Evolutionary conservation across 2,113 vertebrate genomes (phyloP), one percentile per base, ranked within the genome.

Genomic region (Marcusenius ussheri): DNA sequence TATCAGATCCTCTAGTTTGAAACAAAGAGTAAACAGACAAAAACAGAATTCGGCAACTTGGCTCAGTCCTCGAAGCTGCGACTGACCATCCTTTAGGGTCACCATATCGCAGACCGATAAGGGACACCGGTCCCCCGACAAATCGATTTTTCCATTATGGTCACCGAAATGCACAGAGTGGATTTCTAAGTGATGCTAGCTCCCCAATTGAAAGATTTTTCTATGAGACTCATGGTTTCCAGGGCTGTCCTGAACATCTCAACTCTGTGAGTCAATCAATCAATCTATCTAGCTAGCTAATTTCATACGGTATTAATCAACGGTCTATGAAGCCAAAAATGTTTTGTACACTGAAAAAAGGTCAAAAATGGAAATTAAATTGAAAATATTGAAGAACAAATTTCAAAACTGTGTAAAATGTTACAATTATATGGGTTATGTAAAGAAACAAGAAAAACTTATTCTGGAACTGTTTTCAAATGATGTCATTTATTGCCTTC

Each of bases 31-130:
- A 89, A 31, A 5, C 47, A 53, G 58, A 86, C 31, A 50, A 21
- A 88, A 91, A 88, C 70, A 77, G 56, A 58, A 70, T 4, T 49
- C 77, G 85, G 83, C 89, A 90, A 49, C 47, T 84, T 80, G 70
- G 62, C 88, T 35, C 56, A 50, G 70, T 83, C 89, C 89, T 42
- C 47, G 47, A 84, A 56, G 85, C 47, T 15, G 24, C 50, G 13
- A 21, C 84, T 50, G 84, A 27, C n/a, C 27, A 19, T 86, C 21
- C 19, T 35, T 86, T 15, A 50, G 84, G 19, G 47, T 6, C 5
- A 86, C 3, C 10, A 11, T 24, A 45, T 45, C 9, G 10, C 39
- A 2, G 31, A 42, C 0, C 7, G 1, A 21, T 83, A 83, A 45
- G 15, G 19, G 15, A 39, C 11, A 6, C 39, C 24, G 19, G 19